Conservation (phyloP, 2,113 vertebrate genomes). For the Brachypodius melanocephalos region DNA sequence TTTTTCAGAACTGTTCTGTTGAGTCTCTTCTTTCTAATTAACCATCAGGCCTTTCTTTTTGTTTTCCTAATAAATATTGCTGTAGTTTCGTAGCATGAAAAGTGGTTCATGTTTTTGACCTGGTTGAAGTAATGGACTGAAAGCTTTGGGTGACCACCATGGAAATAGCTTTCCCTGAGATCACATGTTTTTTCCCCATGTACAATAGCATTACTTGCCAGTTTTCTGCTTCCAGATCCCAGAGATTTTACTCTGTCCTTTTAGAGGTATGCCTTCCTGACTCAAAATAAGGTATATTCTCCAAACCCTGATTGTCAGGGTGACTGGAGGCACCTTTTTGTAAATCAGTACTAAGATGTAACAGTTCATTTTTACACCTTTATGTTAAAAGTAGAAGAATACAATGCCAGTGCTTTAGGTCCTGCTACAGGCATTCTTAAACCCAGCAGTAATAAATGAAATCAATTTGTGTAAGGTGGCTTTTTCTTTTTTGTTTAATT, state of each 20-base stretch:
- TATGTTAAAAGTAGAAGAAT: neutral
- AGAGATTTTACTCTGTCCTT: neutral
- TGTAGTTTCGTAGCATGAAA: neutral
- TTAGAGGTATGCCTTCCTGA: neutral
- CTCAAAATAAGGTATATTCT: neutral
- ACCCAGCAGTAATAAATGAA: neutral
- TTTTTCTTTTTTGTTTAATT: neutral
- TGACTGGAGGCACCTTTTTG: neutral
- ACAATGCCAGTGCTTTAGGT: neutral
- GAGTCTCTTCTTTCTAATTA: neutral
- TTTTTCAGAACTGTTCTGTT: neutral
- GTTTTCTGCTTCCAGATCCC: neutral
- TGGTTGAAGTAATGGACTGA: neutral
- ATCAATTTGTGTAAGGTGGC: neutral
- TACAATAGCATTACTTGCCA: neutral
- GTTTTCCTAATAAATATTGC: neutral
- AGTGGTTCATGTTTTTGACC: neutral
- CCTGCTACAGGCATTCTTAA: neutral
- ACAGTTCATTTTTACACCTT: neutral
- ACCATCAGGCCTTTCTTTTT: neutral
- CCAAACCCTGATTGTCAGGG: neutral
- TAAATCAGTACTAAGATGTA: neutral
- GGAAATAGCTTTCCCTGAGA: neutral
- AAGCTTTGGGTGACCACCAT: neutral
- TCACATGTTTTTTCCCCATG: neutral